Base-by-base conservation (phyloP, 2,888 invertebrate genomes). In the Taphrorychus bicolor region DNA sequence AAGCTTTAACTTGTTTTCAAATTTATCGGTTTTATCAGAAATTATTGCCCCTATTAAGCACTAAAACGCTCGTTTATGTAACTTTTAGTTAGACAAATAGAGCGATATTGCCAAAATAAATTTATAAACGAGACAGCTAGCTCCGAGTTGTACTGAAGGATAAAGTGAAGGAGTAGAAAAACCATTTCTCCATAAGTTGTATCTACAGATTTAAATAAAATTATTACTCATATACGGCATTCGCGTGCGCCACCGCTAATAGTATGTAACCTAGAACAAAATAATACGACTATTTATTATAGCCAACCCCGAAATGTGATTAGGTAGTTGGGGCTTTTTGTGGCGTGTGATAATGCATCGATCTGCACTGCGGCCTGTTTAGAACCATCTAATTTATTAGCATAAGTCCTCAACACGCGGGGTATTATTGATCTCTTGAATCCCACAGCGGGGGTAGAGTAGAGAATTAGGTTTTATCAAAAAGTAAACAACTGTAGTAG, bases 351-450 rank as follows among this genome's bases (percentile, higher is more conserved):
- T 77, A 80, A 77, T 78, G 76, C 78, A 82, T 82, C 81, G 81
- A 81, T 81, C 80, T 81, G 81, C 82, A 82, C 75, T 81, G 81
- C 81, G 81, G 82, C 79, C 81, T 80, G 79, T 82, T 79, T 82
- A 80, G 81, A 81, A 78, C 78, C 79, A 78, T 79, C 80, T 82
- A 82, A 83, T 82, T 82, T 82, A 82, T 83, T 82, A 81, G 81
- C 82, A 81, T 80, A 81, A 81, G 77, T 78, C 79, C 79, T 81
- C 78, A 78, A 45, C 45, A 45, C 45, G 45, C 45, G 45, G 45
- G 45, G 14, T 45, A 16, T 45, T 80, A 82, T 82, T 80, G 81
- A 81, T 82, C 80, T 74, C 17, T 32, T 3, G 32, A 42, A 18
- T 22, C 54, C 59, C 23, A 40, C 32, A 11, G 11, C 32, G 11